These are phyloP conservation scores for Noctua janthina DNA, from an alignment of 2,888 invertebrate genomes.

Conservation along the genomic window DNA sequence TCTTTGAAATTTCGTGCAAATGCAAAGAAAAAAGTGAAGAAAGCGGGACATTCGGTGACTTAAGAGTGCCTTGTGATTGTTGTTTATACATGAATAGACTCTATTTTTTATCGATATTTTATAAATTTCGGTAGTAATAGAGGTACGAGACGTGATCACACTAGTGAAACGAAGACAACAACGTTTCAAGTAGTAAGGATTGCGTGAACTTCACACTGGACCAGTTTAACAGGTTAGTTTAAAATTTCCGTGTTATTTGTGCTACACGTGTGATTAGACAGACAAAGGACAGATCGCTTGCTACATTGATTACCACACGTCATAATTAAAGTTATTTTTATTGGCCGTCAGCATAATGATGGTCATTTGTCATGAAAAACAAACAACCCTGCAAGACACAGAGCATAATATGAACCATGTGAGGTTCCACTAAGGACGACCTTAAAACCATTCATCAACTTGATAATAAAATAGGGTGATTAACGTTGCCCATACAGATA, in stretches of 20 bases:
- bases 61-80: conserved; percentile 86
- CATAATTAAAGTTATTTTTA: conserved; percentile 42
- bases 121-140: conserved; percentile 75
- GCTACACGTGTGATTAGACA: conserved; percentile 50
- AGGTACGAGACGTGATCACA: conserved; percentile 81
- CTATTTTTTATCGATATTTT: conserved; percentile 77
- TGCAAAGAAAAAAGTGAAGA: conserved; percentile 89
- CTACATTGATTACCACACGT: conserved; percentile 52
- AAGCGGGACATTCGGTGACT: conserved; percentile 84
- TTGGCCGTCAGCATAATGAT: conserved; percentile 18
- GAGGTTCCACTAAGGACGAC: background rate
- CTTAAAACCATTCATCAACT: conserved; percentile 24
- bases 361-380: conserved; percentile 22
- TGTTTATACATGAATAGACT: conserved; percentile 77
- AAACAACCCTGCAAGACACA: background rate
- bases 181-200: conserved; percentile 88
- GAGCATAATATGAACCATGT: background rate
- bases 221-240: conserved; percentile 76
- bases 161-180: conserved; percentile 82
- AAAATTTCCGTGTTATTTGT: conserved; percentile 57
- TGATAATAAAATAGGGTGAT: conserved; percentile 16
- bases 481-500: background rate
- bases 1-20: conserved; percentile 89
- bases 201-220: conserved; percentile 80
- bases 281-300: conserved; percentile 55